Evolutionary conservation across 2,113 vertebrate species (phyloP).

Genomic region (Porphyrio hochstetteri): DNA sequence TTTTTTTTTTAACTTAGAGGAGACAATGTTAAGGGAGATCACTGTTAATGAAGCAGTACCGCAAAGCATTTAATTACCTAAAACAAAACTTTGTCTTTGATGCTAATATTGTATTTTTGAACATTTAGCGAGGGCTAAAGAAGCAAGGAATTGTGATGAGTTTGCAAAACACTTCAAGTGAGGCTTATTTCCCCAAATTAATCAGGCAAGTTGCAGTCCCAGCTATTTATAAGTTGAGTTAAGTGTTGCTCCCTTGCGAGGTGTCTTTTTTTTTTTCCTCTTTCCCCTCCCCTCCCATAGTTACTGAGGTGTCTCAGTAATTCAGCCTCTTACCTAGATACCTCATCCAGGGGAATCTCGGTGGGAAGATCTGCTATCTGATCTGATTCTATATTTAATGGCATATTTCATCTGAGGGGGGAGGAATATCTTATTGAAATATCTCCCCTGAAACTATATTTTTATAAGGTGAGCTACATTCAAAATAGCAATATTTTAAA

Average conservation of each 20-base stretch:
- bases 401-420: slow-evolving; percentile 65
- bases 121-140: slow-evolving; percentile 30
- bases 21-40: neutral
- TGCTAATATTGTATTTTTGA: slow-evolving; percentile 57
- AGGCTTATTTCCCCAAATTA: slow-evolving; percentile 69
- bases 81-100: slow-evolving; percentile 21
- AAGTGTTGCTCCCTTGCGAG: slow-evolving; percentile 62
- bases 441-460: slow-evolving; percentile 57
- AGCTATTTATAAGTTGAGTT: slow-evolving; percentile 79
- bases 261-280: neutral
- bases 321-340: slow-evolving; percentile 71
- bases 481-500: slow-evolving; percentile 3
- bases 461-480: slow-evolving; percentile 23
- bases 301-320: slow-evolving; percentile 55
- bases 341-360: slow-evolving; percentile 55
- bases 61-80: slow-evolving; percentile 67
- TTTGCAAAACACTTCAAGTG: slow-evolving; percentile 60
- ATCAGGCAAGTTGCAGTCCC: slow-evolving; percentile 60
- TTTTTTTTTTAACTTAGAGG: neutral
- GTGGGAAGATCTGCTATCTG: slow-evolving; percentile 62
- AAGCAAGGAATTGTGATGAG: slow-evolving; percentile 54
- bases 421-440: slow-evolving; percentile 51
- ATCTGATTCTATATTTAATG: slow-evolving; percentile 83
- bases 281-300: neutral
- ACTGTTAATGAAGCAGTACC: slow-evolving; percentile 37